Conservation (phyloP, 2,888 invertebrate species). For the Dolichomitus sp. region DNA sequence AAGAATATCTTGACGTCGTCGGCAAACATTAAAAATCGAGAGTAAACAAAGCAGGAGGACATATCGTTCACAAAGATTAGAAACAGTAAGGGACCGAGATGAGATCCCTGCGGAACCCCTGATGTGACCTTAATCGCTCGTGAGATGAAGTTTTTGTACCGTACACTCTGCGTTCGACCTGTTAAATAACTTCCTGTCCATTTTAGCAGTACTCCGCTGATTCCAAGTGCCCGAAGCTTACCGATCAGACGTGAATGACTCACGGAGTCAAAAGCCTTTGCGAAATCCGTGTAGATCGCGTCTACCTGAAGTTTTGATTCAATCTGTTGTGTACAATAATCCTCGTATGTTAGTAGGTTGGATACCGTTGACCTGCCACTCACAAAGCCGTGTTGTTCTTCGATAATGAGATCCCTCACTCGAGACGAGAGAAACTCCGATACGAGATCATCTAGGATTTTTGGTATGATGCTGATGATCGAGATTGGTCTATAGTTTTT, state of each 20-base stretch:
- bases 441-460: constrained; percentile 49
- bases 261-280: constrained; percentile 55
- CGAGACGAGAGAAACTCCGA: background rate
- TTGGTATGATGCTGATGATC: constrained; percentile 37
- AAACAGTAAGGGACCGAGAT: background rate
- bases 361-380: constrained; percentile 44
- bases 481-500: constrained; percentile 38
- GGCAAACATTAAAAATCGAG: background rate
- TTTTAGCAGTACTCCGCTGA: background rate
- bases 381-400: constrained; percentile 58
- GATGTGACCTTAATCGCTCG: background rate
- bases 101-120: background rate
- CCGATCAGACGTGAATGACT: no score
- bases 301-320: constrained; percentile 47
- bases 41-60: background rate
- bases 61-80: constrained; percentile 11
- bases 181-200: background rate
- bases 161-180: background rate
- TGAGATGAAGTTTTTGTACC: background rate
- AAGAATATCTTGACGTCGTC: background rate
- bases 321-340: constrained; percentile 24
- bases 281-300: constrained; percentile 55
- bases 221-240: background rate
- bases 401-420: constrained; percentile 14
- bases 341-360: constrained; percentile 48